phyloP scores from a whole-genome alignment of 2,888 invertebrate genomes.

The Ornithoptera alexandrae region DNA sequence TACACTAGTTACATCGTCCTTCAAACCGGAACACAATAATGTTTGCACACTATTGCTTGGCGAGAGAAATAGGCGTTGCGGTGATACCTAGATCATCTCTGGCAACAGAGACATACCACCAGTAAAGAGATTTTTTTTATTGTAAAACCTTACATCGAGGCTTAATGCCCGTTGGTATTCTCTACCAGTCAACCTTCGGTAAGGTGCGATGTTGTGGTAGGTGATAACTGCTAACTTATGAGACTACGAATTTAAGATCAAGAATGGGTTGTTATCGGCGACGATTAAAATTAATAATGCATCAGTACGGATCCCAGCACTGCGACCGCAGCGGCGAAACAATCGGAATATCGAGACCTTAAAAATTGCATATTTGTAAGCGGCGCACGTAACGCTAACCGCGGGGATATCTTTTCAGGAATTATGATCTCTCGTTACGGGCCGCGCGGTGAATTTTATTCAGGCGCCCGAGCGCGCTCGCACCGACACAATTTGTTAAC shows the following conservation, averaged over 20 bases:
- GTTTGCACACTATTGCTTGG: too few species aligned
- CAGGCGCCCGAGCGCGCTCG: slow-evolving; percentile 48
- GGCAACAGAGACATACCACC: too few species aligned
- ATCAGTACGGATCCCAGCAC: not conserved
- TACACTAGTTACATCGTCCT: too few species aligned
- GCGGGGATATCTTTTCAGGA: slow-evolving; percentile 58
- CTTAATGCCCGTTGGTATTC: too few species aligned
- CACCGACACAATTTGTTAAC: slow-evolving; percentile 56
- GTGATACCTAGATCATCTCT: too few species aligned
- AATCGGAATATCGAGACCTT: slow-evolving; percentile 33
- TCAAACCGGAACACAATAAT: too few species aligned
- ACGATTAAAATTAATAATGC: not conserved
- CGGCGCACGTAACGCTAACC: slow-evolving; percentile 53
- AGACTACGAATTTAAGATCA: not conserved
- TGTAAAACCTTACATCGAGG: too few species aligned
- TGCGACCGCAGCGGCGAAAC: slow-evolving; percentile 33
- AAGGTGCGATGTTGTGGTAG: too few species aligned
- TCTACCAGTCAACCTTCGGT: too few species aligned
- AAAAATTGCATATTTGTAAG: slow-evolving; percentile 43
- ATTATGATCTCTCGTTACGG: slow-evolving; percentile 54
- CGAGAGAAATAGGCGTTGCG: too few species aligned
- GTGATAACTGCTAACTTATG: too few species aligned
- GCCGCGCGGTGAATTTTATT: slow-evolving; percentile 48
- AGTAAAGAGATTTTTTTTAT: too few species aligned
- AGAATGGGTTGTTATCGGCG: not conserved